Evolutionary conservation across 2,113 vertebrate genomes (phyloP).

Genomic region (Anoplopoma fimbria): DNA sequence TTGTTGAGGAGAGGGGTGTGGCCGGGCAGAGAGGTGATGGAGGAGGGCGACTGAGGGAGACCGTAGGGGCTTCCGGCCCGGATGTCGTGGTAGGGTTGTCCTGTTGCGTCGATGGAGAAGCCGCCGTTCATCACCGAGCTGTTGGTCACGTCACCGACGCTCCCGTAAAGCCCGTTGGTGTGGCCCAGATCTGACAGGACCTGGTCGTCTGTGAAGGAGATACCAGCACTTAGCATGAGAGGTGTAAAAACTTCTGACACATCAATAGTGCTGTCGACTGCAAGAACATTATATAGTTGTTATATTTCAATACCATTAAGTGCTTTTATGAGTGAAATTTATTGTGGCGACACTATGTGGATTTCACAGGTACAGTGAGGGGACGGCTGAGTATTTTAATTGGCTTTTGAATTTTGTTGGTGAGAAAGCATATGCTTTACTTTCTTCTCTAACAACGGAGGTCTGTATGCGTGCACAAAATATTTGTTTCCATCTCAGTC

Average conservation of each 20-base stretch:
- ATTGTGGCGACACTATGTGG: slow-evolving; percentile 35
- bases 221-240: slow-evolving; percentile 44
- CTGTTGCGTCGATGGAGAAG: slow-evolving; percentile 91
- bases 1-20: slow-evolving; percentile 94
- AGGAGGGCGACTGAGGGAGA: slow-evolving; percentile 95
- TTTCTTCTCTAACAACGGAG: slow-evolving; percentile 44
- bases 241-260: slow-evolving; percentile 45
- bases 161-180: slow-evolving; percentile 91
- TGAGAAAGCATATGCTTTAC: slow-evolving; percentile 44
- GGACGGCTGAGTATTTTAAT: slow-evolving; percentile 1
- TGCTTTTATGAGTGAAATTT: slow-evolving; percentile 69
- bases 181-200: slow-evolving; percentile 96
- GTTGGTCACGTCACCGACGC: slow-evolving; percentile 88
- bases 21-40: slow-evolving; percentile 93
- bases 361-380: slow-evolving; percentile 41
- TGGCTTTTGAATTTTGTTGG: slow-evolving; percentile 27
- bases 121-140: slow-evolving; percentile 90
- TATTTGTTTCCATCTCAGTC: slow-evolving; percentile 67
- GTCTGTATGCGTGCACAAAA: slow-evolving; percentile 57
- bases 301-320: slow-evolving; percentile 73
- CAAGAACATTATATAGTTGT: slow-evolving; percentile 51
- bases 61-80: slow-evolving; percentile 94
- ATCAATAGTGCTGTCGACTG: slow-evolving; percentile 32
- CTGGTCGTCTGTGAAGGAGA: slow-evolving; percentile 91
- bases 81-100: slow-evolving; percentile 94